Base-by-base conservation (phyloP, 23 tunicate genomes). In the Ciona savignyi region DNA sequence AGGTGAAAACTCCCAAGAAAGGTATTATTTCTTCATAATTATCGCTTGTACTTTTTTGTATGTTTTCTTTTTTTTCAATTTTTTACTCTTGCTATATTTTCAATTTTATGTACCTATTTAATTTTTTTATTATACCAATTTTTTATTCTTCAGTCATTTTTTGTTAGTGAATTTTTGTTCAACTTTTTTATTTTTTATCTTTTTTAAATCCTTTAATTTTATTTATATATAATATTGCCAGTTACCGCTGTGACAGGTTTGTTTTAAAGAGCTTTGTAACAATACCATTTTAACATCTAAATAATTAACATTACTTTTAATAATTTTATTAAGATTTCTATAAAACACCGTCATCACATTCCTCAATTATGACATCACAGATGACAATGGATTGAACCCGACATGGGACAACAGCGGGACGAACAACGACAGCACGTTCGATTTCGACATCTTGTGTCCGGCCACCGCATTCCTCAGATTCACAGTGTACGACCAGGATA, bases 341-440 rank as follows among this genome's bases (percentile, higher is more conserved):
- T n/a, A n/a, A n/a, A n/a, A n/a, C n/a, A n/a, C n/a, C n/a, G n/a
- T n/a, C n/a, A n/a, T n/a, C n/a, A n/a, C n/a, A n/a, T n/a, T 15
- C 56, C 15, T 42, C 56, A 6, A 30, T 1, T 42, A 42, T 15
- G 15, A 6, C 56, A 42, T 15, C n/a, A 30, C 68, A 91, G 97
- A 91, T 28, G 89, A 91, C 80, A 91, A 91, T 60, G 97, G 97
- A 3, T 71, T 91, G 83, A 84, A 84, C 64, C 97, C 97, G 61
- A 30, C 25, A 3, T 91, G 89, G 82, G 81, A 75, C 28, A 26
- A 51, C 29, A 32, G 33, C 56, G 29, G 35, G 28, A 64, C 71
- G 2, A 70, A 32, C 76, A 68, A 63, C 27, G 87, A 82, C 75
- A 85, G 68, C 35, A 72, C 86, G 26, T 91, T 80, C 66, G 87